phyloP scores from a whole-genome alignment of 2,797 vertebrate species.

The Sebastes melanostomus region DNA sequence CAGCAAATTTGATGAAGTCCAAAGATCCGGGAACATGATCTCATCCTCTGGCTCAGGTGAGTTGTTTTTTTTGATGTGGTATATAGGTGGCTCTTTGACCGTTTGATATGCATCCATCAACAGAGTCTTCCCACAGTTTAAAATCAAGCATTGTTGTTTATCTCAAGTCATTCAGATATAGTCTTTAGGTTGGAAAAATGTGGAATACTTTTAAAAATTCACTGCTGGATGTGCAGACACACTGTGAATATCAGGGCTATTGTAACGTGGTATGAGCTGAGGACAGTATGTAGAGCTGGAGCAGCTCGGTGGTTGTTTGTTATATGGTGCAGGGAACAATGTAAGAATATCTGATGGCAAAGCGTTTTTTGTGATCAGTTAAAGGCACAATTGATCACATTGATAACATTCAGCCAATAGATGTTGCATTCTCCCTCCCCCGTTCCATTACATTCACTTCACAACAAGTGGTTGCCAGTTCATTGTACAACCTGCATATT shows the following conservation, averaged over 20 bases:
- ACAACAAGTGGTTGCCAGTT: no score
- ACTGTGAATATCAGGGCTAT: not conserved
- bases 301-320: not conserved
- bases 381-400: not conserved
- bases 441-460: no score
- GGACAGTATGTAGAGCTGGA: not conserved
- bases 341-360: not conserved
- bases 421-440: no score
- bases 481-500: no score
- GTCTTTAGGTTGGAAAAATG: not conserved
- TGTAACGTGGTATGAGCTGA: not conserved
- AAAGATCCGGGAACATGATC: slow-evolving; percentile 97
- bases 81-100: fast-evolving
- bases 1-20: slow-evolving; percentile 97
- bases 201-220: not conserved
- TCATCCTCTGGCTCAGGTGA: slow-evolving; percentile 88
- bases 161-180: not conserved
- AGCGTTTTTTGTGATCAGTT: not conserved
- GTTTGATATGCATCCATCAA: not conserved
- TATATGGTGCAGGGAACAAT: not conserved
- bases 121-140: not conserved
- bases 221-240: not conserved
- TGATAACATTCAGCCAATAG: no score
- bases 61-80: slow-evolving; percentile 19
- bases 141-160: no score